Percentiles rank a stretch among this genome's conserved stretches.
phyloP scores from a whole-genome alignment of 2,888 invertebrate genomes.

The Baccha elongata region DNA sequence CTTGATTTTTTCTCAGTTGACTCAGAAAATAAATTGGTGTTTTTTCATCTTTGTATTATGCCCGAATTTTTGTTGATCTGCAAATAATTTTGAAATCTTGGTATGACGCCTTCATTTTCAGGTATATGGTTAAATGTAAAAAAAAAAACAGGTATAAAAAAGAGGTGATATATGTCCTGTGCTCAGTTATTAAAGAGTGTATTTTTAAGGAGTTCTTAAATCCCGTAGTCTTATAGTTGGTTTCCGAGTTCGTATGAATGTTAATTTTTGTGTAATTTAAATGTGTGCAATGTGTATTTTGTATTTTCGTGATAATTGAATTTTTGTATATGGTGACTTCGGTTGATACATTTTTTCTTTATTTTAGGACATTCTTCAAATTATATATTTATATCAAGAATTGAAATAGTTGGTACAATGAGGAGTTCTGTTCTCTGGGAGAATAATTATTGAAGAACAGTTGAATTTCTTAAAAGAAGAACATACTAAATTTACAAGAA shows the following conservation, averaged over 20 bases:
- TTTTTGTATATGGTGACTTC: too few species aligned
- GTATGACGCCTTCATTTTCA: too few species aligned
- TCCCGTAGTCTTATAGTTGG: not conserved
- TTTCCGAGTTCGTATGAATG: constrained; percentile 6
- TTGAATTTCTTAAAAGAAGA: constrained; percentile 6
- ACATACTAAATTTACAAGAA: not conserved
- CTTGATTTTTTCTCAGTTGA: too few species aligned
- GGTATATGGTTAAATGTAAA: too few species aligned
- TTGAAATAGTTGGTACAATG: not conserved
- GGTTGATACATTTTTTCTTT: not conserved
- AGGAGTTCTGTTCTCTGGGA: constrained; percentile 12
- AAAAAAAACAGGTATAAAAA: too few species aligned
- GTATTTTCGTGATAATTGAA: not conserved
- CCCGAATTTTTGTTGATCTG: too few species aligned
- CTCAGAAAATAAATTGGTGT: too few species aligned
- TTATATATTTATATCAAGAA: not conserved
- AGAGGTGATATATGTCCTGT: not conserved
- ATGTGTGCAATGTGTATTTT: not conserved
- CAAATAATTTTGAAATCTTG: too few species aligned
- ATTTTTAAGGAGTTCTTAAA: not conserved
- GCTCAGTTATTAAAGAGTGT: constrained; percentile 4
- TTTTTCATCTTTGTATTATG: too few species aligned
- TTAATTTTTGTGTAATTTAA: constrained; percentile 5
- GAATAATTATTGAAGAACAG: not conserved
- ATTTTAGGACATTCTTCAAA: not conserved